Conservation (phyloP, 2,113 vertebrate species). For the Catagonus wagneri region DNA sequence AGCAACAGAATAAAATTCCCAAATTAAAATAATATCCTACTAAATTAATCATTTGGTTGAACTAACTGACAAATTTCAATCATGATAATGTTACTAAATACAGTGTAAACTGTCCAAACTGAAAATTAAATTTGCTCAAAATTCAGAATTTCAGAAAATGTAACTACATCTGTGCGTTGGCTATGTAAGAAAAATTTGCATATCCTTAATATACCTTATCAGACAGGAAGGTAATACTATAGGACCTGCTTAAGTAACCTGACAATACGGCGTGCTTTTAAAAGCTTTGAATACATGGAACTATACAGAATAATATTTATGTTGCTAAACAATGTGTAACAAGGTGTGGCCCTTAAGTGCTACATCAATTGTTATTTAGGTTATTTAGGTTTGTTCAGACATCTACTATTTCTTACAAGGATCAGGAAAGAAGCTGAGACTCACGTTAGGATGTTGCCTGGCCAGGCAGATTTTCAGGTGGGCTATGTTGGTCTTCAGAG, state of each 20-base stretch:
- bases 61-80: not conserved
- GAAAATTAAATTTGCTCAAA: conserved; percentile 52
- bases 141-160: conserved; percentile 27
- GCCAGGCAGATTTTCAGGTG: not conserved
- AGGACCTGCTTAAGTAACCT: not conserved
- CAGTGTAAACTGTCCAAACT: not conserved
- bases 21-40: conserved; percentile 38
- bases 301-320: conserved; percentile 63
- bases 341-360: conserved; percentile 48
- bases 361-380: conserved; percentile 52
- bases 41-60: conserved; percentile 11
- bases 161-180: not conserved
- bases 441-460: not conserved
- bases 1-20: conserved; percentile 6
- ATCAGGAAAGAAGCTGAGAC: not conserved
- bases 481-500: not conserved
- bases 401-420: conserved; percentile 8
- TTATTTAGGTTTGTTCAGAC: conserved; percentile 53
- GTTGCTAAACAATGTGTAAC: conserved; percentile 59
- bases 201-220: not conserved
- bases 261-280: not conserved
- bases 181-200: not conserved
- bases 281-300: conserved; percentile 58
- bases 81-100: not conserved
- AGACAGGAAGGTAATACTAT: not conserved